Evolutionary conservation across 2,113 vertebrate genomes (phyloP).

Genomic region (Pipra filicauda): DNA sequence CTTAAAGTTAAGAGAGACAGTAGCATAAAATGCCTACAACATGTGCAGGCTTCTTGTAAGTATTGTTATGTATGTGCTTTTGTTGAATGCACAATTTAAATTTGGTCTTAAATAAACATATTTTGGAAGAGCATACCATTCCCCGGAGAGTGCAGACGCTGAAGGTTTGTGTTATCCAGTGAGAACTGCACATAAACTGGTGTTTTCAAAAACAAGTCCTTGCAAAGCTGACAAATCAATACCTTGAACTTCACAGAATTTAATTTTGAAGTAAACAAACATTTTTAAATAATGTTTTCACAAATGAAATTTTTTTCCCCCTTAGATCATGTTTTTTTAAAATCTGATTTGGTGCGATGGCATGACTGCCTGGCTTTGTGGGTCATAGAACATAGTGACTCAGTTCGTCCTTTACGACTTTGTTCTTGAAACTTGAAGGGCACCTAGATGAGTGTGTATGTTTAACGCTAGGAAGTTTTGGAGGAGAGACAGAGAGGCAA

Average conservation of each 20-base stretch:
- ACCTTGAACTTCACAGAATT: neutral
- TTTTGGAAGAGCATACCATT: neutral
- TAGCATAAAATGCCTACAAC: neutral
- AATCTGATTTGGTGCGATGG: neutral
- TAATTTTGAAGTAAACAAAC: neutral
- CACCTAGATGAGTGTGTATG: neutral
- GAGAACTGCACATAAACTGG: neutral
- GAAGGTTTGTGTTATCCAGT: neutral
- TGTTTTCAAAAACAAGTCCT: neutral
- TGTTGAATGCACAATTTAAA: neutral
- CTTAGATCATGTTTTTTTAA: neutral
- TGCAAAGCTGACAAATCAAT: neutral
- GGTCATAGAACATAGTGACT: neutral
- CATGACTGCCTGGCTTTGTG: neutral
- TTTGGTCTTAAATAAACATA: neutral
- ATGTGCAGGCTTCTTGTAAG: neutral
- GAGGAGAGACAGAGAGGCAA: neutral
- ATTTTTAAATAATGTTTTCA: neutral
- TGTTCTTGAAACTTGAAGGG: conserved; percentile 5
- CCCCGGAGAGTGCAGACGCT: neutral
- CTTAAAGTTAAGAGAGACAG: neutral
- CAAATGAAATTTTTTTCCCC: neutral
- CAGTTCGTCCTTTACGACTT: neutral
- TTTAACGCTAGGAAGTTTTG: neutral
- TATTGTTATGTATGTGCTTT: neutral